phyloP scores from a whole-genome alignment of 2,888 invertebrate genomes.

The Xestia rhomboidea region DNA sequence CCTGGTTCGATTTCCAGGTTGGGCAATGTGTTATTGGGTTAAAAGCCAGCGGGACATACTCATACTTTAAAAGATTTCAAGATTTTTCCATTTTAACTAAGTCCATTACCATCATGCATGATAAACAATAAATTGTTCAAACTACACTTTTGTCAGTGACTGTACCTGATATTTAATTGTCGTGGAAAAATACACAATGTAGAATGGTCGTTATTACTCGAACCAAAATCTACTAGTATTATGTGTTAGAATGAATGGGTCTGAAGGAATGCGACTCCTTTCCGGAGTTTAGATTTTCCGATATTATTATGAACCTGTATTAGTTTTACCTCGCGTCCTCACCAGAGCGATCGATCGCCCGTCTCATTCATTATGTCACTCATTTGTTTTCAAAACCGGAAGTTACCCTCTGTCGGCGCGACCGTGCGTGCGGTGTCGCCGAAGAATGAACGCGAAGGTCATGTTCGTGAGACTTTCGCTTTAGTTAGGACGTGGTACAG shows the following conservation, averaged over 20 bases:
- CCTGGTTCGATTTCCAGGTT: background rate
- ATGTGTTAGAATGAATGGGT: background rate
- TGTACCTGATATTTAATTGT: background rate
- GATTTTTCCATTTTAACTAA: too few relatives aligned
- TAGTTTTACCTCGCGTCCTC: background rate
- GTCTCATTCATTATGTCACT: background rate
- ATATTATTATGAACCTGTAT: background rate
- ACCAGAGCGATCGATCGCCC: background rate
- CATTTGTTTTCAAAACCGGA: slow-evolving; percentile 2
- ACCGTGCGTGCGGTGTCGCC: background rate
- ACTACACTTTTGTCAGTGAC: background rate
- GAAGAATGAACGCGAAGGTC: slow-evolving; percentile 1
- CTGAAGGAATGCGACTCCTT: background rate
- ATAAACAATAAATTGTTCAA: background rate
- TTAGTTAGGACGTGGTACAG: background rate
- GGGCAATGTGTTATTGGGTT: background rate
- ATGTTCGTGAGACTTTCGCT: background rate
- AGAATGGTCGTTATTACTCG: background rate
- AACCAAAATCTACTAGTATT: background rate
- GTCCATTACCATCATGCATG: too few relatives aligned
- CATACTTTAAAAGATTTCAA: background rate
- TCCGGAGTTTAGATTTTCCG: background rate
- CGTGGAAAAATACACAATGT: background rate
- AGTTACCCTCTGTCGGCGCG: background rate
- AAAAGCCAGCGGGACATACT: background rate